These are phyloP conservation scores for Rhadinocentrus ornatus DNA, from an alignment of 2,797 vertebrate genomes.

Conservation along the genomic window DNA sequence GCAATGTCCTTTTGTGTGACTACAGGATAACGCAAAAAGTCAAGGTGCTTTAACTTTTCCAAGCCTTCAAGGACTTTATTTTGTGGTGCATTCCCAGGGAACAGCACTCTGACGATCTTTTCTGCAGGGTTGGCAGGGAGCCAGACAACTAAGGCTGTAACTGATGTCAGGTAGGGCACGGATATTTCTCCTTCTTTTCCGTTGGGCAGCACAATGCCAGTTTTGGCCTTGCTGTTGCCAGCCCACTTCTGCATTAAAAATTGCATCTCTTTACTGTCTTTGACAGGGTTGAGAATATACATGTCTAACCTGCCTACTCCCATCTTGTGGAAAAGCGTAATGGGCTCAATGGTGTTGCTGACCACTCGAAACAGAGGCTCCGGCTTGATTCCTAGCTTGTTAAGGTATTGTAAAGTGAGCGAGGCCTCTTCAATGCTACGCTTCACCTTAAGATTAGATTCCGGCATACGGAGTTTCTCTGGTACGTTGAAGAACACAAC, in stretches of 20 bases:
- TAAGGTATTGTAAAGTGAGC: slow-evolving; percentile 93
- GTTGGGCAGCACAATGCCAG: slow-evolving; percentile 92
- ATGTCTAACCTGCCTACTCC: slow-evolving; percentile 97
- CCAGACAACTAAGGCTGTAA: slow-evolving; percentile 97
- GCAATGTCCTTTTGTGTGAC: slow-evolving; percentile 94
- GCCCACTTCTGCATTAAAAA: slow-evolving; percentile 99
- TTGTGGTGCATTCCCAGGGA: slow-evolving; percentile 98
- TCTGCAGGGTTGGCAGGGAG: slow-evolving; percentile 94
- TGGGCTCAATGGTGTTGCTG: slow-evolving; percentile 93
- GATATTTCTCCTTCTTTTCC: slow-evolving; percentile 98
- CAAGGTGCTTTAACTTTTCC: slow-evolving; percentile 95
- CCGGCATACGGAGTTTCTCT: slow-evolving; percentile 93
- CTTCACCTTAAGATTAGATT: slow-evolving; percentile 94
- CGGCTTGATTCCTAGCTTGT: slow-evolving; percentile 90
- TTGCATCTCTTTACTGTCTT: slow-evolving; percentile 99
- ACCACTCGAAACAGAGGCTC: slow-evolving; percentile 94
- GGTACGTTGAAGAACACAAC: slow-evolving; percentile 99
- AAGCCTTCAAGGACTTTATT: slow-evolving; percentile 98
- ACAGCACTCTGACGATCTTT: slow-evolving; percentile 96
- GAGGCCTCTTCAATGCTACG: slow-evolving; percentile 97
- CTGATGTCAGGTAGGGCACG: slow-evolving; percentile 96
- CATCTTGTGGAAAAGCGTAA: slow-evolving; percentile 99
- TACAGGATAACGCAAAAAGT: slow-evolving; percentile 94
- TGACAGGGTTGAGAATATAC: slow-evolving; percentile 96
- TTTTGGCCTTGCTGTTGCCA: slow-evolving; percentile 98